phyloP scores from a whole-genome alignment of 2,888 invertebrate species.

The Stegana nigrithorax region DNA sequence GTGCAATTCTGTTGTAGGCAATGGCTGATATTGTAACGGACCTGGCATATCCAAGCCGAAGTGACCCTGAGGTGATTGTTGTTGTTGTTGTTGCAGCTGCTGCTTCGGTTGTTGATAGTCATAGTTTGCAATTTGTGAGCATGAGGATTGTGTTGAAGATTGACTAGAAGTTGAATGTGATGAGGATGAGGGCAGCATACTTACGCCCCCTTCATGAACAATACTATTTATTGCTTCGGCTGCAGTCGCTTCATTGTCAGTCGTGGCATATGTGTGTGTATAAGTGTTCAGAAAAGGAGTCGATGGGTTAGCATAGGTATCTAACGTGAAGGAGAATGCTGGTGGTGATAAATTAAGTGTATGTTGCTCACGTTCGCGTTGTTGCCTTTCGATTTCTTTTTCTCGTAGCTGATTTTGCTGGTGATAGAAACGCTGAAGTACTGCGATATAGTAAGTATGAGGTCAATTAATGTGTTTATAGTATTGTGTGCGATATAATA shows the following conservation, averaged over 20 bases:
- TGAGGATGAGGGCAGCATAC: conserved; percentile 39
- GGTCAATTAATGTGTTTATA: neutral
- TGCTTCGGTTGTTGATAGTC: conserved; percentile 3
- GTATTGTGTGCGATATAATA: neutral
- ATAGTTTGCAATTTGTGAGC: conserved; percentile 47
- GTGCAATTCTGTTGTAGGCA: conserved; percentile 41
- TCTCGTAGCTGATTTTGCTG: conserved; percentile 80
- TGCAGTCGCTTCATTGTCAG: conserved; percentile 21
- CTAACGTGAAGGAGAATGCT: conserved; percentile 50
- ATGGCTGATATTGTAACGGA: conserved; percentile 59
- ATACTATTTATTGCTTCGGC: conserved; percentile 25
- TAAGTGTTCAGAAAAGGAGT: conserved; percentile 66
- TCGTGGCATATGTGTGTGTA: conserved; percentile 41
- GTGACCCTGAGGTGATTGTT: conserved; percentile 41
- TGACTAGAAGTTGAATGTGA: conserved; percentile 67
- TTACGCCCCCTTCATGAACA: conserved; percentile 12
- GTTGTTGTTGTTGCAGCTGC: conserved; percentile 14
- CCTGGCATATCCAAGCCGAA: conserved; percentile 43
- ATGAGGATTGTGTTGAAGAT: conserved; percentile 59
- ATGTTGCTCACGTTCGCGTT: conserved; percentile 4
- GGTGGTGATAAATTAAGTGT: conserved; percentile 28
- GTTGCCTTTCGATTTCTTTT: conserved; percentile 65
- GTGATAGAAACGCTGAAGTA: conserved; percentile 82
- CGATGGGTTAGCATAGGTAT: conserved; percentile 45
- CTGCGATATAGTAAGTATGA: conserved; percentile 51